Evolutionary conservation across 1,140 invertebrate species (phyloP).

Genomic region (Dufourea novaeangliae): DNA sequence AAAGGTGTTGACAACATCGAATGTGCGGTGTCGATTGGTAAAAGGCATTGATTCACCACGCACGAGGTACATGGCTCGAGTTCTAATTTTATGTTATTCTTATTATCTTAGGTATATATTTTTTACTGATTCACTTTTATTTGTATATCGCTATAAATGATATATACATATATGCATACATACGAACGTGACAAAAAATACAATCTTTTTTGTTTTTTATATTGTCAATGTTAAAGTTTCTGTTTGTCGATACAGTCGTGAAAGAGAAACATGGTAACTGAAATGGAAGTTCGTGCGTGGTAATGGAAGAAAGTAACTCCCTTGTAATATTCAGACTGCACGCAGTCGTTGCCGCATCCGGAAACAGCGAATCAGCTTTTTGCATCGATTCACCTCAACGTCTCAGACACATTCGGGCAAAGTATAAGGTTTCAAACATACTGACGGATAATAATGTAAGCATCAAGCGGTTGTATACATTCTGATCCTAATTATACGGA

Average conservation of each 20-base stretch:
- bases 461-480: slow-evolving; percentile 11
- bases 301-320: slow-evolving; percentile 8
- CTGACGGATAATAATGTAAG: slow-evolving; percentile 20
- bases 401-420: slow-evolving; percentile 5
- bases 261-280: background rate
- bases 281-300: slow-evolving; percentile 26
- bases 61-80: slow-evolving; percentile 25
- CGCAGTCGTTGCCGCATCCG: background rate
- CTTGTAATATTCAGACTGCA: slow-evolving; percentile 5
- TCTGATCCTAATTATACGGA: slow-evolving; percentile 29
- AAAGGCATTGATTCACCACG: slow-evolving; percentile 34
- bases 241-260: background rate
- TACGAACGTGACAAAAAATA: background rate
- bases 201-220: slow-evolving; percentile 26
- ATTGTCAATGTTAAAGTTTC: background rate
- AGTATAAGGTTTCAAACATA: slow-evolving; percentile 9
- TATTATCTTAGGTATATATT: slow-evolving; percentile 30
- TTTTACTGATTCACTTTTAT: slow-evolving; percentile 33
- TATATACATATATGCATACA: background rate
- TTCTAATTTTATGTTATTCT: slow-evolving; percentile 38
- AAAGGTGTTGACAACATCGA: slow-evolving; percentile 37
- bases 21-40: slow-evolving; percentile 12
- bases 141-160: background rate
- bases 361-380: slow-evolving; percentile 3
- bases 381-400: background rate